Percentiles rank a stretch among this genome's conserved stretches.
Conservation (phyloP, 2,797 vertebrate species). For the Microctenopoma steveboyesi region DNA sequence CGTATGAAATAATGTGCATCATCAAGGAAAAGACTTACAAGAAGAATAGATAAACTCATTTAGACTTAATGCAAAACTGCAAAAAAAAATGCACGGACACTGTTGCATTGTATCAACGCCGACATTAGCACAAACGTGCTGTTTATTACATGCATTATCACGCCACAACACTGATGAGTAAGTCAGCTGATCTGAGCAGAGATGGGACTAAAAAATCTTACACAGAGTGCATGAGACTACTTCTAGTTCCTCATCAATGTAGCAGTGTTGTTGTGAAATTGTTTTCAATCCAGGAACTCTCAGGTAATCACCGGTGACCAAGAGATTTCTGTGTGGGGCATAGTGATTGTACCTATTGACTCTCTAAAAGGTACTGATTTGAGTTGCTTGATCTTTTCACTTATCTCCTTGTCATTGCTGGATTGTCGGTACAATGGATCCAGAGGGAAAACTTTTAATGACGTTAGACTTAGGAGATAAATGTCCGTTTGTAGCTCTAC, state of each 20-base stretch:
- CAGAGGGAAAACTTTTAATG: conserved; percentile 39
- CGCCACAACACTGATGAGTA: not conserved
- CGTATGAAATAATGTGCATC: no score
- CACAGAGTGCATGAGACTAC: not conserved
- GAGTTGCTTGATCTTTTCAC: conserved; percentile 44
- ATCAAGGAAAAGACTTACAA: not conserved
- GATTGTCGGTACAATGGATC: conserved; percentile 29
- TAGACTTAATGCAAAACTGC: not conserved
- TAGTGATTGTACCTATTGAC: conserved; percentile 29
- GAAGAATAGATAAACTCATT: not conserved
- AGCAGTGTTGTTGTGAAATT: conserved; percentile 8
- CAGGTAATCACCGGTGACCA: conserved; percentile 27
- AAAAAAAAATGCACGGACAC: not conserved
- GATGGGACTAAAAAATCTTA: not conserved
- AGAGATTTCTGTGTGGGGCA: conserved; percentile 11
- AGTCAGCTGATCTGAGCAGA: conserved; percentile 8
- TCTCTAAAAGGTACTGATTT: conserved; percentile 32
- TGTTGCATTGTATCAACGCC: not conserved
- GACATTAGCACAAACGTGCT: not conserved
- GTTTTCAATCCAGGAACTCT: conserved; percentile 9
- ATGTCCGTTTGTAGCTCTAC: not conserved
- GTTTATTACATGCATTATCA: not conserved
- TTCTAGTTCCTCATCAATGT: not conserved
- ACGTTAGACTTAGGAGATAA: conserved; percentile 44
- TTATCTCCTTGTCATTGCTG: conserved; percentile 42